Conservation (phyloP, 1,140 invertebrate genomes). For the Conopomorpha cramerella region DNA sequence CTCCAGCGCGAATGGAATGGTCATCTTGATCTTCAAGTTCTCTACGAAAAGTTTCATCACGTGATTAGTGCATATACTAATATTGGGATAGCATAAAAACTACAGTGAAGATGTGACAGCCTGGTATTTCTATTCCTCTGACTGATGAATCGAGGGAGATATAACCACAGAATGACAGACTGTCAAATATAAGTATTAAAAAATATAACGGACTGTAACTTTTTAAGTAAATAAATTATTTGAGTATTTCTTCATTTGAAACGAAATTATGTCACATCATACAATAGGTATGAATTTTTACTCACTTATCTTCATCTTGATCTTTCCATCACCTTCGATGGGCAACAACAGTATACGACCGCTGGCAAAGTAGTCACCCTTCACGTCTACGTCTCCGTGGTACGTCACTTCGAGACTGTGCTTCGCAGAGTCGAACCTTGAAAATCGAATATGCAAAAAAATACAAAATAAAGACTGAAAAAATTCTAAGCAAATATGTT, state of each 20-base stretch:
- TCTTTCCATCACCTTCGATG: constrained; percentile 51
- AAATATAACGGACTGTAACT: too few species aligned
- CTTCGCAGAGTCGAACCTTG: constrained; percentile 17
- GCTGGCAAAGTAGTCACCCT: constrained; percentile 48
- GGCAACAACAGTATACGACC: constrained; percentile 59
- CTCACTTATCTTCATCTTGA: constrained; percentile 59
- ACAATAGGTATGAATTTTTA: constrained; percentile 6
- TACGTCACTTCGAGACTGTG: constrained; percentile 9
- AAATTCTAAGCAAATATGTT: too few species aligned
- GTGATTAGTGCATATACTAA: too few species aligned
- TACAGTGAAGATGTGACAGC: too few species aligned
- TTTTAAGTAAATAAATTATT: too few species aligned
- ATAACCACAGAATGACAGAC: too few species aligned
- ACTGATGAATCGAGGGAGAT: too few species aligned
- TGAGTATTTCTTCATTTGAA: background rate
- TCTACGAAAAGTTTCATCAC: constrained; percentile 15
- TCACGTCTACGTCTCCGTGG: constrained; percentile 7
- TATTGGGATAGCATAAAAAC: too few species aligned
- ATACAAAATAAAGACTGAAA: too few species aligned
- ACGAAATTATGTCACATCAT: background rate
- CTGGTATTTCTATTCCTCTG: too few species aligned
- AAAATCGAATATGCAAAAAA: too few species aligned
- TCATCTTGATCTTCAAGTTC: constrained; percentile 9
- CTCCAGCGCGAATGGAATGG: constrained; percentile 12
- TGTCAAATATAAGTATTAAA: too few species aligned